Base-by-base conservation (phyloP, 2,888 invertebrate genomes). In the Tetranychus truncatus region DNA sequence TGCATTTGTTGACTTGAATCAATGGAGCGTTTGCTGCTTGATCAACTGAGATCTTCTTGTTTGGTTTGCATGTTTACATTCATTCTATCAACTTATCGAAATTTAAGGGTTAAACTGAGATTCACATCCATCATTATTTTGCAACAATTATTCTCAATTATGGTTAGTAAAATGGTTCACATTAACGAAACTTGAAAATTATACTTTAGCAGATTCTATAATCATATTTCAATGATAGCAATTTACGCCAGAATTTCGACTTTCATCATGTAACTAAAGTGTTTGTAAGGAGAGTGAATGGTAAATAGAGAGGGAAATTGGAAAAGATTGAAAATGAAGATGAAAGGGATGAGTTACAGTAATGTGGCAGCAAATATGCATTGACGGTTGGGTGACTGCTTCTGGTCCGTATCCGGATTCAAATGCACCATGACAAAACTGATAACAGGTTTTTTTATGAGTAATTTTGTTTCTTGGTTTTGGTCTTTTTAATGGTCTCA, bases 341-440 rank as follows among this genome's bases (percentile, higher is more conserved):
- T 55, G 55, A 55, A 55, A 55, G 55, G 55, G 55, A 55, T 15
- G 55, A 55, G 55, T 15, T 55, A 15, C 55, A 9, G 3, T 55
- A 55, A 55, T 55, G 55, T 55, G 15, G 55, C 55, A 55, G 9
- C 55, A 55, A 9, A 55, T 55, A 55, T 55, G 1, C 55, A 55
- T 7, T 7, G 55, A 55, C 15, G 55, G 55, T 55, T 55, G 55
- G 55, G 15, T 55, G 55, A 55, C 15, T 55, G 15, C 55, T 55
- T 55, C 55, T 55, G 55, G 55, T 55, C 55, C 55, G 55, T 55
- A 55, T 55, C 55, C 55, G 55, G 55, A 55, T 55, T 55, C 55
- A 55, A 55, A 55, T 55, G 55, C 55, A 55, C 55, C 55, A 55
- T 55, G 55, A 55, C 9, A 55, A 55, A 55, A 55, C 55, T 15